Evolutionary conservation across 2,797 vertebrate species (phyloP).

Genomic region (Coilia nasus): DNA sequence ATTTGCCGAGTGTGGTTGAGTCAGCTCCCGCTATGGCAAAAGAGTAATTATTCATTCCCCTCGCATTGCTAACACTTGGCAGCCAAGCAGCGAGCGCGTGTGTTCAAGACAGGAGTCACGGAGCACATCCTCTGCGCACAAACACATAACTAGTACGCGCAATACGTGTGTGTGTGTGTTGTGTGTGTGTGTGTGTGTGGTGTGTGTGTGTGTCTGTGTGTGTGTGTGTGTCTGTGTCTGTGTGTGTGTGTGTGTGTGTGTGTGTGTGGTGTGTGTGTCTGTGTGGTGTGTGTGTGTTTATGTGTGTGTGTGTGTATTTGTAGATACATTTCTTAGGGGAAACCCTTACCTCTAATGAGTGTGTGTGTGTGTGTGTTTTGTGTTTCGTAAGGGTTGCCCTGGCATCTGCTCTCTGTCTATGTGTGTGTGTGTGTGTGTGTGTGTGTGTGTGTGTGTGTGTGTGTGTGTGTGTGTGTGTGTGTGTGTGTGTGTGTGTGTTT

Average conservation of each 20-base stretch:
- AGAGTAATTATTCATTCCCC: conserved; percentile 10
- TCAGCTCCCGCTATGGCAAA: background rate
- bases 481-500: conserved; percentile 12
- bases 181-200: background rate
- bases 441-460: background rate
- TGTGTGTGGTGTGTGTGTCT: background rate
- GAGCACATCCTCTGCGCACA: background rate
- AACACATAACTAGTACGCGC: no score
- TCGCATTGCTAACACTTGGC: background rate
- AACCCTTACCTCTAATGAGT: background rate
- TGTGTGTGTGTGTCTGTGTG: background rate
- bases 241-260: background rate
- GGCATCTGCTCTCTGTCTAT: background rate
- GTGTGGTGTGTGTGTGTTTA: background rate
- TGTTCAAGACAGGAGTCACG: background rate
- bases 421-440: background rate
- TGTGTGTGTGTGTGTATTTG: background rate
- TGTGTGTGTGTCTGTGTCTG: background rate
- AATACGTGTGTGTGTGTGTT: background rate
- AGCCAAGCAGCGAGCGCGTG: background rate
- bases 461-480: background rate
- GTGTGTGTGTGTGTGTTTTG: background rate
- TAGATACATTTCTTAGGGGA: background rate
- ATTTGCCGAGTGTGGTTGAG: conserved; percentile 9
- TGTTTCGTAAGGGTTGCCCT: background rate